Base-by-base conservation (phyloP, 2,888 invertebrate species). In the Ptilodon capucinus region DNA sequence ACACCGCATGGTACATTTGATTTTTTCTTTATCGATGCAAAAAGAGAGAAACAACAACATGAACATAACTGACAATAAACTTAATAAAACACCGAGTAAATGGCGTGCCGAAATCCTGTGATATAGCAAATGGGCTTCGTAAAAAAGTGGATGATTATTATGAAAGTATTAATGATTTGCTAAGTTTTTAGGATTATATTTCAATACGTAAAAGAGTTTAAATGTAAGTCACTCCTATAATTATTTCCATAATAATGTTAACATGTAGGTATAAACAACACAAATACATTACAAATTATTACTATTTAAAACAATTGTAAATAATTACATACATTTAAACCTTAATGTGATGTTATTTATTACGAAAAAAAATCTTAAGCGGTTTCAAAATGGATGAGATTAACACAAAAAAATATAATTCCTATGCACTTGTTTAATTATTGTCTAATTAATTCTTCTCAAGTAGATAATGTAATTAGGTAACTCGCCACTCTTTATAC, bases 1-100 rank as follows among this genome's bases (percentile, higher is more conserved):
- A 97, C 86, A 97, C 97, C 87, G 97, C 97, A 93, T 97, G 96
- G 94, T 97, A 97, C 96, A 97, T 97, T 95, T 97, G 97, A 94
- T 97, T 96, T 93, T 94, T 94, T 93, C 94, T 94, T 92, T 89
- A 89, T 85, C 78, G 92, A 91, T 91, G 92, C 92, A 92, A 92
- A 92, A 92, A 92, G 91, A 87, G 81, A 91, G 86, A 92, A 91
- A 89, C 86, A 91, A 66, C 83, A 84, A 87, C 76, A 86, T 89
- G 84, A 90, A 89, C 81, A 88, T 77, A 84, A 84, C 71, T 72
- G 74, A 78, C 16, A 69, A 66, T 68, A 70, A 73, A 77, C 66
- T 74, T 75, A 80, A 68, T 68, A 70, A 64, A 63, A 69, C 57
- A 68, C 63, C 69, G 56, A 67, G 43, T 62, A 50, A 64, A 67